Percentiles rank a stretch among this genome's conserved stretches.
phyloP scores from a whole-genome alignment of 2,113 vertebrate genomes.

The Gadus macrocephalus region DNA sequence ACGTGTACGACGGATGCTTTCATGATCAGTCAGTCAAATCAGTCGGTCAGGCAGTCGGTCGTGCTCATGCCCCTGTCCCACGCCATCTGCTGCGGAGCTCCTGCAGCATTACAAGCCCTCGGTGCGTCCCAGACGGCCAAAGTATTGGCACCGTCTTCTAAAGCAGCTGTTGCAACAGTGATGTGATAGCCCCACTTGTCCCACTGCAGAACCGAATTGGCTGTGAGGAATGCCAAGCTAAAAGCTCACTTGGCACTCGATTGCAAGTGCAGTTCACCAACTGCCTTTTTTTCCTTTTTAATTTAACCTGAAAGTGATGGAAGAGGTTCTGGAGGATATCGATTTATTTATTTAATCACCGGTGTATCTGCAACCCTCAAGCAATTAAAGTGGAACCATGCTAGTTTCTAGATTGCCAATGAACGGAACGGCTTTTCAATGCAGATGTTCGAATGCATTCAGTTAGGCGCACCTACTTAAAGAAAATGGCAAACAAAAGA shows the following conservation, averaged over 20 bases:
- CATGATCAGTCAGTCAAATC: neutral
- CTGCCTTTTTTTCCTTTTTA: neutral
- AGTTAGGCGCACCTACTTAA: too few relatives aligned
- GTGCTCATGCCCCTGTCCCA: conserved; percentile 21
- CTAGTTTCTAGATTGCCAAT: neutral
- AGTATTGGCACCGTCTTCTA: conserved; percentile 9
- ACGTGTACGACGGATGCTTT: conserved; percentile 11
- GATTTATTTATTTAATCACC: neutral
- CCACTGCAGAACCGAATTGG: neutral
- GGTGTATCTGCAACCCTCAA: neutral
- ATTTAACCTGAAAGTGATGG: neutral
- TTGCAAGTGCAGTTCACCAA: conserved; percentile 13
- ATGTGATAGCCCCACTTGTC: conserved; percentile 16
- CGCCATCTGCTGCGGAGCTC: conserved; percentile 36
- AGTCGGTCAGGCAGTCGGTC: conserved; percentile 13
- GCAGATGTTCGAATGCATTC: too few relatives aligned
- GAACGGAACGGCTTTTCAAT: too few relatives aligned
- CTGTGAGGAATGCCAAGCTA: conserved; percentile 14
- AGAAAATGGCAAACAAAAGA: too few relatives aligned
- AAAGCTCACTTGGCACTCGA: conserved; percentile 11
- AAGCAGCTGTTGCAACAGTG: conserved; percentile 22
- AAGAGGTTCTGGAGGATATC: neutral
- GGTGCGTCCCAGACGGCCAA: conserved; percentile 9
- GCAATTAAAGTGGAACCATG: neutral
- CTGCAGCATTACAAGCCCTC: conserved; percentile 9